phyloP scores from a whole-genome alignment of 2,888 invertebrate species.

The Danaus chrysippus region DNA sequence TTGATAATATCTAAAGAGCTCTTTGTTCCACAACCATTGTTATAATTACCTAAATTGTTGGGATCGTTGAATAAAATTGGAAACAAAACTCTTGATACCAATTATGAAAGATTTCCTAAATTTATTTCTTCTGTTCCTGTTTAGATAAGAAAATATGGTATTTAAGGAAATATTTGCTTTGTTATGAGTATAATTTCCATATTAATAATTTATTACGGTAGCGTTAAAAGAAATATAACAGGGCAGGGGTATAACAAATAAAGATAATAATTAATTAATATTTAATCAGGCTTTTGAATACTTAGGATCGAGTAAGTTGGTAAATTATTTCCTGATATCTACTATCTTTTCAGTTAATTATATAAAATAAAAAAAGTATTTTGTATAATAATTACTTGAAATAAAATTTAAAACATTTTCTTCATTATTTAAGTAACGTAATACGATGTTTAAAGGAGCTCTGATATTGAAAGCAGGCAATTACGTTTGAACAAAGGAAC shows the following conservation, averaged over 20 bases:
- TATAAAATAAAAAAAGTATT: background rate
- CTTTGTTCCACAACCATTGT: slow-evolving; percentile 21
- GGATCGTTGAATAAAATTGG: slow-evolving; percentile 34
- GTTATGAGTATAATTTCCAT: slow-evolving; percentile 27
- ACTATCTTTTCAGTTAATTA: too few species aligned
- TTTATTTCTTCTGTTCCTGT: slow-evolving; percentile 24
- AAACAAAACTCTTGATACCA: slow-evolving; percentile 33
- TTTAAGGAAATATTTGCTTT: slow-evolving; percentile 23
- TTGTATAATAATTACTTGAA: slow-evolving; percentile 4
- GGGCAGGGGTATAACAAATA: background rate
- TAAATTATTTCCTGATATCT: too few species aligned
- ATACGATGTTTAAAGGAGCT: background rate
- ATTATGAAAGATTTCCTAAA: slow-evolving; percentile 39
- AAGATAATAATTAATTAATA: slow-evolving; percentile 12
- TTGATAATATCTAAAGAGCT: slow-evolving; percentile 13
- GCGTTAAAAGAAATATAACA: slow-evolving; percentile 13
- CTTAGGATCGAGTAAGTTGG: too few species aligned
- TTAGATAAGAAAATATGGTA: slow-evolving; percentile 30
- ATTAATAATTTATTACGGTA: slow-evolving; percentile 24
- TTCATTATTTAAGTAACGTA: slow-evolving; percentile 3
- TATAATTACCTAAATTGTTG: slow-evolving; percentile 45
- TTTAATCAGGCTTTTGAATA: slow-evolving; percentile 9
- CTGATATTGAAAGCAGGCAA: slow-evolving; percentile 1
- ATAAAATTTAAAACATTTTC: slow-evolving; percentile 9
- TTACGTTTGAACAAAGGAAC: slow-evolving; percentile 4